Conservation (phyloP, 1,140 invertebrate species). For the Notospermus geniculatus region DNA sequence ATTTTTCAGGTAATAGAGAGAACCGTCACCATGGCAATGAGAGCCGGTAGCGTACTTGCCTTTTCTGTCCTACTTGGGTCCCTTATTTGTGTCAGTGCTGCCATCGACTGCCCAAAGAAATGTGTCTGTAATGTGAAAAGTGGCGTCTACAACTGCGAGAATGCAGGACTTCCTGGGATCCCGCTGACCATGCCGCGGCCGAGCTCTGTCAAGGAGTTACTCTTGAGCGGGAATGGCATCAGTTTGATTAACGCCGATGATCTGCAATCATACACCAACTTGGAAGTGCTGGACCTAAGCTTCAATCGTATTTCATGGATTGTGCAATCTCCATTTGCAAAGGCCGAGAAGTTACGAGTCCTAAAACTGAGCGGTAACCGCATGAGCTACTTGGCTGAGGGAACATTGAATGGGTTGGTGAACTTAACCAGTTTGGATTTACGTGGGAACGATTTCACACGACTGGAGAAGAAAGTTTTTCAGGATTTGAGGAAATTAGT, state of each 20-base stretch:
- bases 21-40: too few relatives aligned
- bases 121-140: not conserved
- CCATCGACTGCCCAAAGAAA: not conserved
- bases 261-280: not conserved
- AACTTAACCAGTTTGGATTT: not conserved
- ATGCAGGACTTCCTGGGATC: not conserved
- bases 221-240: slow-evolving; percentile 1
- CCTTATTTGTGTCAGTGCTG: too few relatives aligned
- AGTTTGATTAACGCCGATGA: too few relatives aligned
- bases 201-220: not conserved
- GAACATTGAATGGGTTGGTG: not conserved
- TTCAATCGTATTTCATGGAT: not conserved
- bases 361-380: not conserved
- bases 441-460: not conserved
- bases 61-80: too few relatives aligned
- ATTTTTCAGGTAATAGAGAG: too few relatives aligned
- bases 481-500: not conserved
- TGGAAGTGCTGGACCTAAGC: not conserved
- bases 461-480: not conserved
- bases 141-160: slow-evolving; percentile 3
- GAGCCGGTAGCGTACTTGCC: too few relatives aligned
- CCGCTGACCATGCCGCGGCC: not conserved
- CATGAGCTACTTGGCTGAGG: not conserved
- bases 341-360: not conserved
- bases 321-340: not conserved